phyloP scores from a whole-genome alignment of 35 echinoderm and acorn worm genomes.

The Anneissia japonica region DNA sequence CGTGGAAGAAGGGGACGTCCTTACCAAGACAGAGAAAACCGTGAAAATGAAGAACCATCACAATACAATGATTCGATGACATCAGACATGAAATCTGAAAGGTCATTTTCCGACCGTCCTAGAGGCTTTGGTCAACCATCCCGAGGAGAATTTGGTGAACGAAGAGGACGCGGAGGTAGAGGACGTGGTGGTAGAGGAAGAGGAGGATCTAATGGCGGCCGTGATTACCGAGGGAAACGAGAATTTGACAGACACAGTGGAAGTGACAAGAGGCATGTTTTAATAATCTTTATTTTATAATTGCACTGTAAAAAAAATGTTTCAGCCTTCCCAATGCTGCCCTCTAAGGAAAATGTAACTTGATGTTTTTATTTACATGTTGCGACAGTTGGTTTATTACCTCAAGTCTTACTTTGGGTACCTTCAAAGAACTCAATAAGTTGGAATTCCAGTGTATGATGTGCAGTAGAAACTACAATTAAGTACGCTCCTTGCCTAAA shows the following conservation, averaged over 20 bases:
- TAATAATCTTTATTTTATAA: too few species aligned
- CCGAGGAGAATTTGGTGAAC: slow-evolving; percentile 22
- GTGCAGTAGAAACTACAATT: too few species aligned
- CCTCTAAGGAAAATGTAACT: not conserved
- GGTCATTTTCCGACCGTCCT: not conserved
- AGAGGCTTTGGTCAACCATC: slow-evolving; percentile 23
- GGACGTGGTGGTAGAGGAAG: slow-evolving; percentile 40
- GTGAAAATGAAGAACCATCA: not conserved
- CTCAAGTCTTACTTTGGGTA: too few species aligned
- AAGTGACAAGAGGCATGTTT: slow-evolving; percentile 81
- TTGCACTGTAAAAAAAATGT: not conserved
- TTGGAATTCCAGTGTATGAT: too few species aligned
- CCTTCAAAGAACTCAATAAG: too few species aligned
- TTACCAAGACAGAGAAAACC: not conserved
- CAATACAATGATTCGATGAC: not conserved
- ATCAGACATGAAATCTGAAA: not conserved
- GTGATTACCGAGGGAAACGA: slow-evolving; percentile 65
- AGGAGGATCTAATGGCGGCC: slow-evolving; percentile 35
- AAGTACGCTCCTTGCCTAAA: too few species aligned
- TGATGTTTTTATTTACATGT: too few species aligned
- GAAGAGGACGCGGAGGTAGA: slow-evolving; percentile 64
- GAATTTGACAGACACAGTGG: slow-evolving; percentile 96
- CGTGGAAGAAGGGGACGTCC: slow-evolving; percentile 3
- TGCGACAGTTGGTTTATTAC: too few species aligned
- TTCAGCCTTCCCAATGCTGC: not conserved